These are phyloP conservation scores for Didymodactylos carnosus DNA, from an alignment of 2,888 invertebrate genomes.

Conservation along the genomic window DNA sequence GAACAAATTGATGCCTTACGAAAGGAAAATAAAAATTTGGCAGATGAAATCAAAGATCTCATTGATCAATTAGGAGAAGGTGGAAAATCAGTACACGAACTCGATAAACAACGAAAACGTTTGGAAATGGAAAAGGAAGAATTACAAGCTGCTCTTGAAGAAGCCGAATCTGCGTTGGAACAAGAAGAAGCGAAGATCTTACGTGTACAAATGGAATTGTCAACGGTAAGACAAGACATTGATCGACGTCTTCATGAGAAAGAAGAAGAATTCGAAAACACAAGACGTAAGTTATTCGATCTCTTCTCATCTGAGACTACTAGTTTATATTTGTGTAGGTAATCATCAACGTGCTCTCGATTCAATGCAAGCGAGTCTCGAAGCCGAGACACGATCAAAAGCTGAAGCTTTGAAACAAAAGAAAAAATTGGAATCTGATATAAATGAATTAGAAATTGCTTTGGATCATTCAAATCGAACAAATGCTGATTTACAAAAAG, in stretches of 20 bases:
- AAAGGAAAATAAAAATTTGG: constrained; percentile 85
- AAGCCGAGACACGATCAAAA: constrained; percentile 97
- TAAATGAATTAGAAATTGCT: constrained; percentile 96
- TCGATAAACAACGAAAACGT: constrained; percentile 92
- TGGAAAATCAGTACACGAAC: constrained; percentile 92
- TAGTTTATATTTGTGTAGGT: no score
- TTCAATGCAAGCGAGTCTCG: constrained; percentile 97
- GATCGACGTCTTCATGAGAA: constrained; percentile 98
- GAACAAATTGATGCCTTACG: constrained; percentile 91
- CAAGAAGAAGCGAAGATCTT: constrained; percentile 87
- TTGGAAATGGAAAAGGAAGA: constrained; percentile 98
- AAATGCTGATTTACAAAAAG: constrained; percentile 94
- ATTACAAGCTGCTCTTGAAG: constrained; percentile 91
- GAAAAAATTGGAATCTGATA: constrained; percentile 99
- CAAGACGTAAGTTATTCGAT: no score
- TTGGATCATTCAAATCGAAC: constrained; percentile 97
- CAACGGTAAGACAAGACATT: constrained; percentile 89
- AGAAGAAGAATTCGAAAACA: constrained; percentile 99
- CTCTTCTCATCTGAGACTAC: no score
- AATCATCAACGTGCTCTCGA: constrained; percentile 98
- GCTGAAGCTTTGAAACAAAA: constrained; percentile 93
- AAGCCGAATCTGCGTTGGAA: constrained; percentile 95
- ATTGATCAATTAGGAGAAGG: constrained; percentile 98
- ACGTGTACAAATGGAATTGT: constrained; percentile 86
- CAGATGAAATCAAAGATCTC: constrained; percentile 94